phyloP scores from a whole-genome alignment of 1,140 invertebrate genomes.

The Drosophila dunni region DNA sequence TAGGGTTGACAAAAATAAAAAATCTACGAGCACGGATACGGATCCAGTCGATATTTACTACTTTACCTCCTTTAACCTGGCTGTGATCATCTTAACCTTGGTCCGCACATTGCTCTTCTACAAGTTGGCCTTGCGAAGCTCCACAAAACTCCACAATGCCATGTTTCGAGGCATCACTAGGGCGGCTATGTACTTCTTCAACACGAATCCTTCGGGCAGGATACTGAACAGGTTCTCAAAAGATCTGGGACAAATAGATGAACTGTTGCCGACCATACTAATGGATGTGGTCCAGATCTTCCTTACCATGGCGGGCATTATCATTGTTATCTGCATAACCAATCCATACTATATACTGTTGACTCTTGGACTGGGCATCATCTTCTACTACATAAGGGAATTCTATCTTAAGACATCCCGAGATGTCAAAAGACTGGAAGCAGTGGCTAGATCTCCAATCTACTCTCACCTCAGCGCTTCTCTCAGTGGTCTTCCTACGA shows the following conservation, averaged over 20 bases:
- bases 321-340: conserved; percentile 89
- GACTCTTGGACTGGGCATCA: conserved; percentile 87
- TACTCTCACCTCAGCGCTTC: conserved; percentile 91
- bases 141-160: conserved; percentile 53
- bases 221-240: conserved; percentile 92
- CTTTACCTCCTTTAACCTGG: conserved; percentile 47
- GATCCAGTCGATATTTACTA: conserved; percentile 57
- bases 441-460: conserved; percentile 89
- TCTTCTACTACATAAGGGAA: conserved; percentile 90
- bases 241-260: conserved; percentile 92
- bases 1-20: conserved; percentile 62
- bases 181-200: conserved; percentile 91
- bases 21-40: neutral
- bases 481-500: conserved; percentile 90
- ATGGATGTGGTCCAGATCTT: conserved; percentile 91
- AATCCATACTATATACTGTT: conserved; percentile 91
- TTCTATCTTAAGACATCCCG: conserved; percentile 93
- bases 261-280: conserved; percentile 91
- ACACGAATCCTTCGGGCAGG: conserved; percentile 90
- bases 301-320: conserved; percentile 87
- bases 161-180: conserved; percentile 67
- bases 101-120: conserved; percentile 55
- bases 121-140: conserved; percentile 61
- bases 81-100: conserved; percentile 63
- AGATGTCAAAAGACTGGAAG: conserved; percentile 94